These are phyloP conservation scores for Lasioglossum marginatum DNA, from an alignment of 2,888 invertebrate species.

Conservation along the genomic window DNA sequence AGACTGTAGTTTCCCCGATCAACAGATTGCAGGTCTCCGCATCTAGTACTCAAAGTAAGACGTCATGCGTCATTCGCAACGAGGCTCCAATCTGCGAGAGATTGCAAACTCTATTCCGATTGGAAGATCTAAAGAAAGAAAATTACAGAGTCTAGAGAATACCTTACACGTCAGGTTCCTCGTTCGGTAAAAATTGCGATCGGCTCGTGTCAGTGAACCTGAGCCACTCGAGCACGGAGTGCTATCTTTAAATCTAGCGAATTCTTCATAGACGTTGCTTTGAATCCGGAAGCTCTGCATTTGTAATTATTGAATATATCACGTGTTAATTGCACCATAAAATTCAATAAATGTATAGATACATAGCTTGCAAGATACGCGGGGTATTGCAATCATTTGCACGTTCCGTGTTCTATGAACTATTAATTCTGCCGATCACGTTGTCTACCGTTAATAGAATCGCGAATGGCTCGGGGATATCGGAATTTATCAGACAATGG, in stretches of 20 bases:
- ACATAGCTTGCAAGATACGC: not conserved
- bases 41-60: not conserved
- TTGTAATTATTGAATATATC: not conserved
- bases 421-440: conserved; percentile 11
- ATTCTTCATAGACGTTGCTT: not conserved
- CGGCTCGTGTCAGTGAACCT: not conserved
- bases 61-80: not conserved
- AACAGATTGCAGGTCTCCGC: conserved; percentile 25
- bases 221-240: not conserved
- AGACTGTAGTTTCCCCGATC: conserved; percentile 1
- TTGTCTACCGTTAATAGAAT: conserved; percentile 26
- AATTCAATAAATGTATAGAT: not conserved
- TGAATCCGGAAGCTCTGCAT: not conserved
- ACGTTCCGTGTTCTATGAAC: not conserved
- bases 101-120: not conserved
- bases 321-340: not conserved
- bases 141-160: not conserved
- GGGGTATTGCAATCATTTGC: not conserved
- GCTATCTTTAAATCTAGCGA: not conserved
- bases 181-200: not conserved
- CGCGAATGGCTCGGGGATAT: conserved; percentile 39
- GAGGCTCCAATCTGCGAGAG: not conserved
- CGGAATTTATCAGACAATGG: conserved; percentile 64
- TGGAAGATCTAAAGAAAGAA: not conserved
- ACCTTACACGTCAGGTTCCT: not conserved